Percentiles rank a stretch among this genome's conserved stretches.
phyloP scores from a whole-genome alignment of 2,888 invertebrate genomes.

The Cremastinae sp. region DNA sequence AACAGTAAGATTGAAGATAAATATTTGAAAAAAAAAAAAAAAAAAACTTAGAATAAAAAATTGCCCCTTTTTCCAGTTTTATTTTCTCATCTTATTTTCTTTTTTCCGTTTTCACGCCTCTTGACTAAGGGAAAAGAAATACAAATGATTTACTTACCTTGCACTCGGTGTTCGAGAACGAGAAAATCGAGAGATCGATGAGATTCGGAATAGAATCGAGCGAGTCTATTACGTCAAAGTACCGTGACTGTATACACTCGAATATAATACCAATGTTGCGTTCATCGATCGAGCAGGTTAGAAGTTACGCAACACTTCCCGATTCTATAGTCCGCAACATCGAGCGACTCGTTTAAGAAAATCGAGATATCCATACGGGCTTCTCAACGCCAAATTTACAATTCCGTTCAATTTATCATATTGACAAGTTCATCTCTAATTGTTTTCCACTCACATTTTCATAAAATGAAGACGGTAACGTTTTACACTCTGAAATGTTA shows the following conservation, averaged over 20 bases:
- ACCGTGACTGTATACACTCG: slow-evolving; percentile 7
- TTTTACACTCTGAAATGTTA: too few relatives aligned
- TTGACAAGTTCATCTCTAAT: too few relatives aligned
- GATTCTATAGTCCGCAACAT: slow-evolving; percentile 33
- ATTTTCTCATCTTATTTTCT: too few relatives aligned
- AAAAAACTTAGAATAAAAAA: too few relatives aligned
- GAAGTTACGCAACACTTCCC: slow-evolving; percentile 50
- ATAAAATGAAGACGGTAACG: too few relatives aligned
- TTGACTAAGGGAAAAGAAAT: slow-evolving; percentile 2
- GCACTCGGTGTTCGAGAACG: not conserved
- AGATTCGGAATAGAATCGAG: slow-evolving; percentile 41
- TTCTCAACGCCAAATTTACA: slow-evolving; percentile 9
- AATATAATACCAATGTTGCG: slow-evolving; percentile 47
- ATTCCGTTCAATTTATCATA: not conserved
- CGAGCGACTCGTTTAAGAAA: slow-evolving; percentile 47
- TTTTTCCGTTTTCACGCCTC: too few relatives aligned
- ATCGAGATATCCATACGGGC: slow-evolving; percentile 15
- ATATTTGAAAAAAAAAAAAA: too few relatives aligned
- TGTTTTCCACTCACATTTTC: too few relatives aligned
- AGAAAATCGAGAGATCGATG: slow-evolving; percentile 48
- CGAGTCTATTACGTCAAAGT: slow-evolving; percentile 47
- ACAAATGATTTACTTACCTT: slow-evolving; percentile 38
- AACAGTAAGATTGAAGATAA: too few relatives aligned
- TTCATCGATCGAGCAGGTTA: slow-evolving; percentile 51
- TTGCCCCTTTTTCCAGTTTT: too few relatives aligned